These are phyloP conservation scores for Calyptomena viridis DNA, from an alignment of 2,113 vertebrate species.

Conservation along the genomic window DNA sequence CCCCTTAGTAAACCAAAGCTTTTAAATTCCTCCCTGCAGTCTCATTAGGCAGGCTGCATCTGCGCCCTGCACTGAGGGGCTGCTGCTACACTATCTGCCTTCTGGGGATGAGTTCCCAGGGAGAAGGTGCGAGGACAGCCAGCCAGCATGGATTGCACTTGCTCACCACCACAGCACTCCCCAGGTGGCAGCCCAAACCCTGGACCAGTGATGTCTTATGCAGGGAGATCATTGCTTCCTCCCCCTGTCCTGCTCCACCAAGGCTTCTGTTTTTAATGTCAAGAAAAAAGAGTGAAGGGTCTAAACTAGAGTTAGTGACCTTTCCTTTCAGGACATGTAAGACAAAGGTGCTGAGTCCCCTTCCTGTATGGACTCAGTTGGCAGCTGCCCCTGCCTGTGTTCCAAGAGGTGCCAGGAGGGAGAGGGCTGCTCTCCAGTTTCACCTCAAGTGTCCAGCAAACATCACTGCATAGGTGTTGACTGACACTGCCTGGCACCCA, in stretches of 20 bases:
- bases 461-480: neutral
- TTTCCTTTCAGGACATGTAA: neutral
- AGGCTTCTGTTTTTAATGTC: neutral
- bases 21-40: neutral
- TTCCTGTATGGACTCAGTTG: neutral
- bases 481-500: neutral
- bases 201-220: neutral
- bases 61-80: neutral
- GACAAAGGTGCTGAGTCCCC: neutral
- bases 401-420: neutral
- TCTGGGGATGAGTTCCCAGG: neutral
- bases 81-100: neutral
- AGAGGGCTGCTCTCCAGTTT: neutral
- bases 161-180: neutral
- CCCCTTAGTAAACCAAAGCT: neutral
- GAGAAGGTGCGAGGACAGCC: neutral
- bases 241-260: neutral
- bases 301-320: neutral
- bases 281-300: neutral
- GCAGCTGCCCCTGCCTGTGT: neutral
- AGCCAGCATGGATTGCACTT: neutral
- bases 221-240: neutral
- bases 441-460: neutral
- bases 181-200: neutral
- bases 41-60: neutral